phyloP scores from a whole-genome alignment of 2,888 invertebrate genomes.

The Gymnosoma rotundatum region DNA sequence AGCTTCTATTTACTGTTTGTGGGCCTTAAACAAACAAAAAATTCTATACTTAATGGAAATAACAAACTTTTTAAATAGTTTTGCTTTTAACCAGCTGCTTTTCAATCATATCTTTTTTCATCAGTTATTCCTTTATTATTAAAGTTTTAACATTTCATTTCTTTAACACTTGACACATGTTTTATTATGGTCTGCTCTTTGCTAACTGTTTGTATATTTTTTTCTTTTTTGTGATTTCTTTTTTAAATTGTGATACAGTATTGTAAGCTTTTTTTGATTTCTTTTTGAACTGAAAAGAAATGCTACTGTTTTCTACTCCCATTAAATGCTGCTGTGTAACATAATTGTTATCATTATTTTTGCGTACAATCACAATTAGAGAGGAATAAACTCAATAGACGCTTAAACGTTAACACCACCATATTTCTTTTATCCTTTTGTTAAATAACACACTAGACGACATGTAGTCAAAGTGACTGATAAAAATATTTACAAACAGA shows the following conservation, averaged over 20 bases:
- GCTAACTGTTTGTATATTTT: slow-evolving; percentile 25
- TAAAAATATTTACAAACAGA: slow-evolving; percentile 19
- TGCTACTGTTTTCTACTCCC: background rate
- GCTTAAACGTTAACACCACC: background rate
- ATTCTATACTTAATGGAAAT: no score
- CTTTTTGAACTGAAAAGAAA: background rate
- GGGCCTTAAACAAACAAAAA: no score
- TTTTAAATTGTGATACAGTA: slow-evolving; percentile 41
- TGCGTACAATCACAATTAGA: slow-evolving; percentile 11
- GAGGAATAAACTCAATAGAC: background rate
- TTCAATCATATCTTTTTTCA: no score
- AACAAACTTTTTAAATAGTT: no score
- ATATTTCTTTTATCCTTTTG: slow-evolving; percentile 20
- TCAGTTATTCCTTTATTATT: no score
- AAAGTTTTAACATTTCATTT: background rate
- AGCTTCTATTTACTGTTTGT: no score
- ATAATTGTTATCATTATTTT: slow-evolving; percentile 50
- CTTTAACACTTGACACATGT: slow-evolving; percentile 33
- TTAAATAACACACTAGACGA: slow-evolving; percentile 21
- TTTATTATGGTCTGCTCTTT: slow-evolving; percentile 44
- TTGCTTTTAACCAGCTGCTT: background rate
- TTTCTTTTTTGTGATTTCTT: background rate
- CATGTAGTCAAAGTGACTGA: slow-evolving; percentile 22
- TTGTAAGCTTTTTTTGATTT: background rate
- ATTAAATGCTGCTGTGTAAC: slow-evolving; percentile 40